Evolutionary conservation across 2,113 vertebrate genomes (phyloP).

Genomic region (Channa argus): DNA sequence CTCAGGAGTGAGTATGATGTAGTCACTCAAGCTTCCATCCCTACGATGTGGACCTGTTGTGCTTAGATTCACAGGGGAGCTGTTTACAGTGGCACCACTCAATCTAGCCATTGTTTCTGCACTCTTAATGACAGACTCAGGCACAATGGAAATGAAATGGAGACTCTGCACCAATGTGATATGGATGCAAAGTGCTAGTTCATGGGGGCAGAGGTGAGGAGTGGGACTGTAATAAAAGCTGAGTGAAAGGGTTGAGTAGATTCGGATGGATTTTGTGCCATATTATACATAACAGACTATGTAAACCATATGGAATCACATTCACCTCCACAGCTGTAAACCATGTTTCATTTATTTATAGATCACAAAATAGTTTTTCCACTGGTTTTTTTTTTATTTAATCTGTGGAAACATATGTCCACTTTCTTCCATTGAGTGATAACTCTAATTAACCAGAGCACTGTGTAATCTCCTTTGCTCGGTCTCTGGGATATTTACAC

Average conservation of each 20-base stretch:
- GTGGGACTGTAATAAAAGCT: background rate
- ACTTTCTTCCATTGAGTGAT: constrained; percentile 44
- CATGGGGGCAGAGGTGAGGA: constrained; percentile 57
- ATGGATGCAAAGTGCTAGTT: constrained; percentile 63
- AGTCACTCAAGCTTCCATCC: constrained; percentile 44
- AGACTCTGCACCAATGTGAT: constrained; percentile 63
- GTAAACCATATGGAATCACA: constrained; percentile 12
- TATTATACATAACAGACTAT: constrained; percentile 9
- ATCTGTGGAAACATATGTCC: constrained; percentile 39
- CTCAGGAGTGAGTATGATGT: constrained; percentile 27
- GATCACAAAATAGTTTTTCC: background rate
- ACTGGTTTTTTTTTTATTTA: constrained; percentile 10
- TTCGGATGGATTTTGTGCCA: constrained; percentile 5
- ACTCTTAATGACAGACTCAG: constrained; percentile 78
- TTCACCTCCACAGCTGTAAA: constrained; percentile 10
- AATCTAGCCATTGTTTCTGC: constrained; percentile 79
- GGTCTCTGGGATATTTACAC: constrained; percentile 44
- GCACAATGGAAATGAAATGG: constrained; percentile 78
- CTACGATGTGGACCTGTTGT: constrained; percentile 70
- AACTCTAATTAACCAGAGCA: constrained; percentile 54
- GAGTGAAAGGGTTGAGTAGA: constrained; percentile 5
- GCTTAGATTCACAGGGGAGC: constrained; percentile 79
- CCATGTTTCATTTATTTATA: constrained; percentile 19
- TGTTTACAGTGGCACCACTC: constrained; percentile 77
- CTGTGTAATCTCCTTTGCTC: constrained; percentile 59